Base-by-base conservation (phyloP, 1,140 invertebrate genomes). In the Gonatopus flavifemur region DNA sequence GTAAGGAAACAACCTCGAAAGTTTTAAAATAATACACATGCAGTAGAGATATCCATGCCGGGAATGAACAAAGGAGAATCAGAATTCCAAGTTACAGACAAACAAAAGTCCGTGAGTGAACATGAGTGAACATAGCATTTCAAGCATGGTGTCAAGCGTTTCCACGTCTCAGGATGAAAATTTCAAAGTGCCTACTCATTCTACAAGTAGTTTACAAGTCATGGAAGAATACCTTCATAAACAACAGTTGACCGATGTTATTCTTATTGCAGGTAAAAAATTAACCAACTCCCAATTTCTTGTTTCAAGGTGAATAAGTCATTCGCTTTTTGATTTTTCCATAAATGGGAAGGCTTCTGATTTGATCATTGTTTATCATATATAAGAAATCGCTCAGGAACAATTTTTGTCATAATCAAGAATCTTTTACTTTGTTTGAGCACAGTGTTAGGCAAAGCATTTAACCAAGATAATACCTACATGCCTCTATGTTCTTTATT, bases 151-250 rank as follows among this genome's bases (percentile, higher is more conserved):
- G 7, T 72, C 71, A 0, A 68, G 57, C 47, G 46, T 60, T 15
- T 67, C 70, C 7, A 46, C 57, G 21, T 77, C 77, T 1, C 84
- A 84, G 58, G 89, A 91, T 70, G 90, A 92, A 78, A 86, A 85
- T 66, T 91, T 91, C 74, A 83, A 84, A 49, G 87, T 87, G 66
- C 81, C 84, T 57, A 87, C 87, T 55, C 90, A 94, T 79, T 87
- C 91, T 1, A 89, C 91, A 66, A 81, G 81, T 19, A 89, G 90
- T 65, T 78, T 94, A 32, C 84, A 83, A 50, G 85, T 87, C 64
- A 91, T 95, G 86, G 88, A 89, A 67, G 78, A 82, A 33, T 93
- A 92, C 76, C 84, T 91, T 42, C 82, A 88, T 59, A 84, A 87
- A 49, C 84, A 90, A 59, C 86, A 90, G 69, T 76, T 93, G 42